Evolutionary conservation across 2,113 vertebrate genomes (phyloP), one percentile per base, ranked within the genome.

Genomic region (Brachirus orientalis): DNA sequence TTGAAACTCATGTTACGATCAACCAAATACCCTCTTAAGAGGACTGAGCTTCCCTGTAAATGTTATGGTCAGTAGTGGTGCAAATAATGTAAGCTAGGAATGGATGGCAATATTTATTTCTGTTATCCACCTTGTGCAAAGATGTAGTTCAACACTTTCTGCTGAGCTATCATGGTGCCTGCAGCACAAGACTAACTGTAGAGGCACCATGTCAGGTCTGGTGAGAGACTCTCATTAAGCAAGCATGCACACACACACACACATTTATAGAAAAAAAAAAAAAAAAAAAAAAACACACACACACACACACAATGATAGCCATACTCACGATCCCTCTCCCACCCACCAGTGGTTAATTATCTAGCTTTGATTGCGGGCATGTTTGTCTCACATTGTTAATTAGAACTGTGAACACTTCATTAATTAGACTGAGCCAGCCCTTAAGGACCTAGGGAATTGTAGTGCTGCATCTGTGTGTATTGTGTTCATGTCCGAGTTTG

Each of bases 361-460:
- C 86, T 72, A 73, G 82, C 85, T 90, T 85, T 88, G 83, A 91
- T 86, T 86, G 88, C 69, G 73, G 90, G 80, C 88, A 86, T 88
- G 88, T 89, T 91, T 80, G 33, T 88, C 82, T 88, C 91, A 90
- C 82, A 85, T 83, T 85, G 87, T 88, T 91, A 91, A 92, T 90
- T 91, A 91, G 82, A 83, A 77, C 70, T 77, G 79, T 81, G 89
- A 89, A 91, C 84, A 90, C 84, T 90, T 87, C 75, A 89, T 92
- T 91, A 90, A 92, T 90, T 89, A 89, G 68, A 85, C 54, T 41
- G n/a, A 69, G 81, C 74, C 69, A 50, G 82, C 89, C 85, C 76
- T 84, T 51, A 71, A 90, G 85, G 82, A 88, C 62, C 65, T 48
- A 74, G 82, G 75, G 64, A 78, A 80, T 69, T 80, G 69, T 73